Evolutionary conservation across 2,113 vertebrate species (phyloP).

Genomic region (Calypte anna): DNA sequence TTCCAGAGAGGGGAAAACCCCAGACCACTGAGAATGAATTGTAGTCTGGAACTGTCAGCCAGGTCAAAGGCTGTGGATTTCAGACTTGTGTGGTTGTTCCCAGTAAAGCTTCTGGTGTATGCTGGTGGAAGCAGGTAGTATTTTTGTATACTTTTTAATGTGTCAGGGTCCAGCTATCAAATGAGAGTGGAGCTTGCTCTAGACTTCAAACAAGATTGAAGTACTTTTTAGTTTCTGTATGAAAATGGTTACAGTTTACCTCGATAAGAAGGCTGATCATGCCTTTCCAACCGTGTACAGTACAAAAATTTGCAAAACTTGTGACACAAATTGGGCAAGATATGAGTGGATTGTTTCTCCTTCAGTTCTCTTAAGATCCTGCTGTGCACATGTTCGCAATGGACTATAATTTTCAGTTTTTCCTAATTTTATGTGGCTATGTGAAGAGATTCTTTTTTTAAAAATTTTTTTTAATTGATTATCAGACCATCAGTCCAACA

Average conservation of each 20-base stretch:
- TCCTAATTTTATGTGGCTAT: background rate
- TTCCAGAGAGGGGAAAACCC: background rate
- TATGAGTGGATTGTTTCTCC: background rate
- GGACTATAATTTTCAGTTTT: background rate
- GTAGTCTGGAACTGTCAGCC: background rate
- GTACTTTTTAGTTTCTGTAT: background rate
- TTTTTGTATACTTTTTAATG: background rate
- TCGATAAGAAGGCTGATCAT: background rate
- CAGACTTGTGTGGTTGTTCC: background rate
- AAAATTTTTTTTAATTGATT: too few relatives aligned
- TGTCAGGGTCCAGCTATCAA: background rate
- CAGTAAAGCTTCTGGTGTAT: background rate
- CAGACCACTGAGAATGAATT: background rate
- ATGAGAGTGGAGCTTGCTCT: background rate
- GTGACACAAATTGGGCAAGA: background rate
- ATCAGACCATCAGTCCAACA: background rate
- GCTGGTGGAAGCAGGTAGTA: background rate
- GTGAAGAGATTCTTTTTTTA: background rate
- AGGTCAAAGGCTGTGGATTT: background rate
- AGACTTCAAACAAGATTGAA: background rate
- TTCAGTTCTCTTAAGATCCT: background rate
- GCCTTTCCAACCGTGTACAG: background rate
- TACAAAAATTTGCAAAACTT: background rate
- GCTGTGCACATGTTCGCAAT: background rate
- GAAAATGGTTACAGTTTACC: background rate